Evolutionary conservation across 2,888 invertebrate species (phyloP).

Genomic region (Corbicula japonica): DNA sequence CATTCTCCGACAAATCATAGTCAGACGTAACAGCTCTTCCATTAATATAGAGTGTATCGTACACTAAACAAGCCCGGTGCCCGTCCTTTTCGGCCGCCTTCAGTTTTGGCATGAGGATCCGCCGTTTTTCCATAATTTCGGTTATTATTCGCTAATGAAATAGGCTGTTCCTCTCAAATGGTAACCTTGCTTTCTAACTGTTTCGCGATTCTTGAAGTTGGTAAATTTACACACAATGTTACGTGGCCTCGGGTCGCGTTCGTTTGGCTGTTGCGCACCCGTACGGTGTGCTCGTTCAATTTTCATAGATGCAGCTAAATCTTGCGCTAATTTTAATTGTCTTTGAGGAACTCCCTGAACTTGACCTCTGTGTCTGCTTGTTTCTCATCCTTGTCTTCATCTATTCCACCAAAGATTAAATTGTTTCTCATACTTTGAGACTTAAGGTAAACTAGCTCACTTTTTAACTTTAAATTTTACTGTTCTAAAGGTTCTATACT

Average conservation of each 20-base stretch:
- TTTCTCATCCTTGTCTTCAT: too few species aligned
- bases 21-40: neutral
- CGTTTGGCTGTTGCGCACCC: neutral
- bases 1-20: neutral
- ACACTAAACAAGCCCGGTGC: neutral
- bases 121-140: neutral
- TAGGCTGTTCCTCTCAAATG: neutral
- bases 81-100: neutral
- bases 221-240: constrained; percentile 6
- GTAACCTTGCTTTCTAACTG: neutral
- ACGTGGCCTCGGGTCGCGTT: neutral
- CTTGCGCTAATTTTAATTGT: neutral
- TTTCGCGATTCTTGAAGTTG: neutral
- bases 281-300: neutral
- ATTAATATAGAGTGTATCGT: constrained; percentile 3
- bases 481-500: too few species aligned
- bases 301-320: neutral
- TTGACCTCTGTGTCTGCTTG: too few species aligned
- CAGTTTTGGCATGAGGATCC: neutral
- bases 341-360: neutral
- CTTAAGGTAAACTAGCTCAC: too few species aligned
- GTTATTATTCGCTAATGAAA: neutral
- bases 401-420: too few species aligned
- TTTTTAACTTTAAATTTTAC: too few species aligned
- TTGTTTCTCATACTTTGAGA: too few species aligned